A percentile compares a stretch with the other conserved stretches of the same genome.
These are phyloP conservation scores for Hirtodrosophila trivittata DNA, from an alignment of 2,888 invertebrate genomes.

Conservation along the genomic window DNA sequence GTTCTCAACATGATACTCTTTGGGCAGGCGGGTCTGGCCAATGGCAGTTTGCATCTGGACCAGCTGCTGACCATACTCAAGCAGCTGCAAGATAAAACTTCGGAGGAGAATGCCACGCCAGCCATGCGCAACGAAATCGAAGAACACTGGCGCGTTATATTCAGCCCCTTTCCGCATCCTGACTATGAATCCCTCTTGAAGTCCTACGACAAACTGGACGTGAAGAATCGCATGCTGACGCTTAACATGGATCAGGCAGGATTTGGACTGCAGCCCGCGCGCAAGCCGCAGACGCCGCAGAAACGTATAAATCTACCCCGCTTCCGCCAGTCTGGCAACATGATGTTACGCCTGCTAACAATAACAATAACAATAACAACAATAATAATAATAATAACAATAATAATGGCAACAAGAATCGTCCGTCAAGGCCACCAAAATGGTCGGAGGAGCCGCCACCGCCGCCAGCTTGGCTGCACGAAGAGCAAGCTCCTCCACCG, in stretches of 20 bases:
- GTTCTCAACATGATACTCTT: conserved; percentile 86
- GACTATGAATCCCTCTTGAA: conserved; percentile 79
- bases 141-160: conserved; percentile 85
- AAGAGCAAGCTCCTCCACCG: conserved; percentile 33
- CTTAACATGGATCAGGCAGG: conserved; percentile 74
- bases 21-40: conserved; percentile 86
- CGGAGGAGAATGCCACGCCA: conserved; percentile 81
- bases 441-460: conserved; percentile 27
- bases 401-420: conserved; percentile 7
- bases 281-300: conserved; percentile 29
- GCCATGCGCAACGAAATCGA: conserved; percentile 85
- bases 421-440: conserved; percentile 18
- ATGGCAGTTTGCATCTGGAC: conserved; percentile 84
- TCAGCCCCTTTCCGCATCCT: conserved; percentile 83
- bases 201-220: conserved; percentile 65
- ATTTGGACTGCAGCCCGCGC: conserved; percentile 60
- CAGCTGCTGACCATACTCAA: conserved; percentile 82
- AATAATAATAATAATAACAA: too few species aligned
- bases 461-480: conserved; percentile 46
- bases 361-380: background rate
- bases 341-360: background rate
- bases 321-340: conserved; percentile 26
- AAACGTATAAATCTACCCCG: conserved; percentile 24
- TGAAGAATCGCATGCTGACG: conserved; percentile 71
- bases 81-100: conserved; percentile 64